Conservation (phyloP, 2,888 invertebrate genomes). For the Steinernema carpocapsae region DNA sequence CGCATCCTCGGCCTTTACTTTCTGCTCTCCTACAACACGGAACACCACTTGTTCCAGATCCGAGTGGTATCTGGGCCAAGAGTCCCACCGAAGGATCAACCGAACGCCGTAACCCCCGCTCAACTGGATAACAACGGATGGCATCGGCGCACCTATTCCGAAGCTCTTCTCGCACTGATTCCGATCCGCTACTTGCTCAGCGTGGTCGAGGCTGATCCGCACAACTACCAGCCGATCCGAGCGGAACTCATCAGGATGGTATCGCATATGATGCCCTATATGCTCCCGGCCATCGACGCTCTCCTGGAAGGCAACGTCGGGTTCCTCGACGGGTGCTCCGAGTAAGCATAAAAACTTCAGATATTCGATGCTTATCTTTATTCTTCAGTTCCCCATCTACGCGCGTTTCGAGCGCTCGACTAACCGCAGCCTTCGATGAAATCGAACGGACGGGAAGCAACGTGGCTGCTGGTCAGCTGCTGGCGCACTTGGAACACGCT, state of each 20-base stretch:
- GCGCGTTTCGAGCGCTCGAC: neutral
- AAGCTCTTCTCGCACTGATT: conserved; percentile 41
- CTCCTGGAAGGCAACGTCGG: neutral
- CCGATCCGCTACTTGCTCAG: conserved; percentile 47
- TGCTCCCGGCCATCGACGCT: conserved; percentile 41
- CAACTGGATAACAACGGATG: conserved; percentile 7
- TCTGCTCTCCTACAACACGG: conserved; percentile 43
- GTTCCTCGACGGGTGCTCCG: neutral
- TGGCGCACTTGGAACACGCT: neutral
- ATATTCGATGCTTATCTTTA: no score
- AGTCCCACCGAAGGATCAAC: neutral
- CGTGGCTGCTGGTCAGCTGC: neutral
- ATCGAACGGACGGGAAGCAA: conserved; percentile 21
- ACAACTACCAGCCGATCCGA: conserved; percentile 44
- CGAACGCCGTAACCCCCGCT: neutral
- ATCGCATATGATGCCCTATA: conserved; percentile 41
- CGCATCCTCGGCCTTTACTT: conserved; percentile 45
- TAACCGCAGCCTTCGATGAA: conserved; percentile 34
- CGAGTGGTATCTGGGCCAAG: neutral
- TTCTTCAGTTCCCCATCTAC: neutral
- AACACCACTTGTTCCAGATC: conserved; percentile 38
- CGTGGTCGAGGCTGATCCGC: conserved; percentile 40
- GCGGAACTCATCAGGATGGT: conserved; percentile 37
- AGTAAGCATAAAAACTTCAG: neutral
- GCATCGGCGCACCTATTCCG: conserved; percentile 44